A percentile compares a stretch with the other conserved stretches of the same genome.
Evolutionary conservation across 2,113 vertebrate genomes (phyloP).

Genomic region (Antechinus stuartii): DNA sequence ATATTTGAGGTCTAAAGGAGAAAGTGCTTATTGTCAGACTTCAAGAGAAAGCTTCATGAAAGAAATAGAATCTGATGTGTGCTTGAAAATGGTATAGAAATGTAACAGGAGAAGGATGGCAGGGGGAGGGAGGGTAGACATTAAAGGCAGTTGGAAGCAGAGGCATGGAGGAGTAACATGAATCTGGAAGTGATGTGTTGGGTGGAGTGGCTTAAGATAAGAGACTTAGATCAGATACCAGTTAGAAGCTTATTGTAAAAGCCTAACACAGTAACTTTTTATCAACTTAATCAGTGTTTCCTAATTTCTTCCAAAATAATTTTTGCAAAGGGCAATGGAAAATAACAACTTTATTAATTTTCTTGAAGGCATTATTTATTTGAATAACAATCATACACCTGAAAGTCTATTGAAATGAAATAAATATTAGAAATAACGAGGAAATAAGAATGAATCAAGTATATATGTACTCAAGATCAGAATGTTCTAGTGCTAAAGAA

Average conservation of each 20-base stretch:
- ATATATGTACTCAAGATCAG: slow-evolving; percentile 58
- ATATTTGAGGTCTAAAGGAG: background rate
- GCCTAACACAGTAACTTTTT: slow-evolving; percentile 6
- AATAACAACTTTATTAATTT: slow-evolving; percentile 24
- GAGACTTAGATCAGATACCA: background rate
- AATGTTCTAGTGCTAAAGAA: slow-evolving; percentile 61
- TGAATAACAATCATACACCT: slow-evolving; percentile 3
- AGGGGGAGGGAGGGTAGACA: background rate
- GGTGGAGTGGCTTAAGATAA: slow-evolving; percentile 1
- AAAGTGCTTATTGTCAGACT: background rate
- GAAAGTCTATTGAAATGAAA: slow-evolving; percentile 43
- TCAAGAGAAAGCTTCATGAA: background rate
- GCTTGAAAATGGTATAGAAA: background rate
- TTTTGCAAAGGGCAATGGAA: slow-evolving; percentile 41
- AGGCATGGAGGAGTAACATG: background rate
- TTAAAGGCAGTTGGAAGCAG: background rate
- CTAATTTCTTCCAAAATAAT: slow-evolving; percentile 56
- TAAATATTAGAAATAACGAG: background rate
- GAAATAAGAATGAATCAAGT: slow-evolving; percentile 54
- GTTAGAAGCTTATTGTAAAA: background rate
- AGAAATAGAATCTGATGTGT: background rate
- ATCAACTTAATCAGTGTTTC: slow-evolving; percentile 35
- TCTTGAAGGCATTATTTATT: slow-evolving; percentile 35
- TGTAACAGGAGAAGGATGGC: background rate
- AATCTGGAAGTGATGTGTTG: slow-evolving; percentile 6